phyloP scores from a whole-genome alignment of 2,797 vertebrate genomes.

The Enteromius argenteus region DNA sequence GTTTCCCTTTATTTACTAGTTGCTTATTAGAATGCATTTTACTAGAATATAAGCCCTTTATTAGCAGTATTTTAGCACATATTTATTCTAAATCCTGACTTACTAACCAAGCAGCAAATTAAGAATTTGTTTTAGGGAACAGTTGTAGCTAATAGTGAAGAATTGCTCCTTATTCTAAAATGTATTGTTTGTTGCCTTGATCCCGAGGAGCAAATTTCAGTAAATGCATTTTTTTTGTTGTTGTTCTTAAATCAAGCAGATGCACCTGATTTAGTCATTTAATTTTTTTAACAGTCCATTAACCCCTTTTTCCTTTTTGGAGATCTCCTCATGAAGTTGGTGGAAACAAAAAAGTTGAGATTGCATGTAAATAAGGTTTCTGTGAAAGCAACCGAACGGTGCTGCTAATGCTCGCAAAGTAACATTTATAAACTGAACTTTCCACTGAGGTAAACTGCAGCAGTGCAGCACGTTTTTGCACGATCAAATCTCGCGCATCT shows the following conservation, averaged over 20 bases:
- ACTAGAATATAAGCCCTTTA: too few species aligned
- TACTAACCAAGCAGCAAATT: too few species aligned
- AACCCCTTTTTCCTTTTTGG: background rate
- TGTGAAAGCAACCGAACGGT: background rate
- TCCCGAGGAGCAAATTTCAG: background rate
- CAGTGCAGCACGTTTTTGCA: slow-evolving; percentile 47
- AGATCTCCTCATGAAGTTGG: background rate
- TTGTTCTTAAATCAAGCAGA: background rate
- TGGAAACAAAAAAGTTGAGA: background rate
- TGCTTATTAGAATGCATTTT: too few species aligned
- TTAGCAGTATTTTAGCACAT: too few species aligned
- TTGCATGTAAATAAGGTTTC: background rate
- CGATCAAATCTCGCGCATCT: slow-evolving; percentile 74
- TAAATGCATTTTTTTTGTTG: background rate
- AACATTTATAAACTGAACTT: slow-evolving; percentile 56
- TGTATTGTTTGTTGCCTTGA: background rate
- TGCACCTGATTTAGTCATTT: background rate
- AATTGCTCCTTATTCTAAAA: too few species aligned
- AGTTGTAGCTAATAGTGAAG: too few species aligned
- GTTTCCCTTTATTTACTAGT: too few species aligned
- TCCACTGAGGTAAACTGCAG: slow-evolving; percentile 64
- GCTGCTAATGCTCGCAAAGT: background rate
- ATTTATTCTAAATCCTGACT: too few species aligned
- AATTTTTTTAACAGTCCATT: background rate
- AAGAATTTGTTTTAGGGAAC: too few species aligned